A percentile compares a stretch with the other conserved stretches of the same genome.
Conservation (phyloP, 2,113 vertebrate genomes). For the Ictalurus punctatus region DNA sequence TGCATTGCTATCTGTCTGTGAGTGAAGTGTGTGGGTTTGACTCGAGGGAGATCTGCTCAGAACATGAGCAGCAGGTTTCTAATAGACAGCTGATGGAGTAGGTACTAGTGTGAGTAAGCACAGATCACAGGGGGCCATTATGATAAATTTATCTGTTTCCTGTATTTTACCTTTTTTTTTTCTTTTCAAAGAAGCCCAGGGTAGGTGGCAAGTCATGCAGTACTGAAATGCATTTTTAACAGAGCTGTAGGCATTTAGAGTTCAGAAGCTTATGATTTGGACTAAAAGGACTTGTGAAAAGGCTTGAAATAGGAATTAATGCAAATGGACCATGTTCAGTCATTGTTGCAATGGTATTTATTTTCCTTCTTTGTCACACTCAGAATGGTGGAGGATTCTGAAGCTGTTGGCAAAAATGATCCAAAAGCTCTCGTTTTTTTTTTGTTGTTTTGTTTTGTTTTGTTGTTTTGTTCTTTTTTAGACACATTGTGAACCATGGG, state of each 20-base stretch:
- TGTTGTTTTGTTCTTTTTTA: not conserved
- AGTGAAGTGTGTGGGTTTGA: not conserved
- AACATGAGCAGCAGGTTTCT: constrained; percentile 1
- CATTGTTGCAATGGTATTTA: not conserved
- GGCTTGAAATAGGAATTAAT: constrained; percentile 6
- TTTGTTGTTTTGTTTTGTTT: not conserved
- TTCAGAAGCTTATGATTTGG: not conserved
- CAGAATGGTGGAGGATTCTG: not conserved
- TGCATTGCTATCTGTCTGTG: not conserved
- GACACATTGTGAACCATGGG: not conserved
- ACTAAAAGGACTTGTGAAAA: not conserved
- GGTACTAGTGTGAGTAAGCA: not conserved
- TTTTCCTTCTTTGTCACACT: not conserved
- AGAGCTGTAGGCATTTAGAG: not conserved
- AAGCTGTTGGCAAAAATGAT: not conserved
- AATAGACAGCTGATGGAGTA: not conserved
- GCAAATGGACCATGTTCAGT: not conserved
- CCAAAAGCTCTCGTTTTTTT: not conserved
- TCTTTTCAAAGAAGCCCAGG: not conserved
- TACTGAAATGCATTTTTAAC: not conserved
- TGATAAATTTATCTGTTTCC: not conserved
- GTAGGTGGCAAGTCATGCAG: not conserved
- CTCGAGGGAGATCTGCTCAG: not conserved
- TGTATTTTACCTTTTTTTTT: not conserved
- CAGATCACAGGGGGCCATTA: not conserved